phyloP scores from a whole-genome alignment of 2,888 invertebrate species.

The Lacanobia oleracea region DNA sequence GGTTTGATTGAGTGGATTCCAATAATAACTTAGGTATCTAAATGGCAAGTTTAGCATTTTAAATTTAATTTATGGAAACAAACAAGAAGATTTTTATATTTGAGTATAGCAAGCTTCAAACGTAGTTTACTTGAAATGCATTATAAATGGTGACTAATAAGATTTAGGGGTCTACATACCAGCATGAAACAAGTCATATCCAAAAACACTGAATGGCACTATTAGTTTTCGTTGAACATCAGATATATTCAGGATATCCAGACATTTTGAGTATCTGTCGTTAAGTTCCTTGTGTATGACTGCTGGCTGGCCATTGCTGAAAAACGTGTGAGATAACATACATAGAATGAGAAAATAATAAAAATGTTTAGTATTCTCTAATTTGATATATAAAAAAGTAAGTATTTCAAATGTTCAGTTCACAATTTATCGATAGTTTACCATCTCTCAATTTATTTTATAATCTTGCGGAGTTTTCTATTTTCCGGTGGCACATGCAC shows the following conservation, averaged over 20 bases:
- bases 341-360: not conserved
- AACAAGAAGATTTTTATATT: not conserved
- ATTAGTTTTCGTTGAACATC: slow-evolving; percentile 87
- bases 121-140: not conserved
- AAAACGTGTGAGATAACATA: slow-evolving; percentile 55
- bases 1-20: not conserved
- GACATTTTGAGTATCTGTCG: slow-evolving; percentile 89
- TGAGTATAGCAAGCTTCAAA: not conserved
- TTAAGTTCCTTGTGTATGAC: slow-evolving; percentile 87
- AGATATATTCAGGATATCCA: slow-evolving; percentile 91
- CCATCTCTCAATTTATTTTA: no score
- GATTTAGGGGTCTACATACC: slow-evolving; percentile 83
- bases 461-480: no score
- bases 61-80: not conserved
- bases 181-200: slow-evolving; percentile 93
- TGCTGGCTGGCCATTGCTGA: slow-evolving; percentile 91
- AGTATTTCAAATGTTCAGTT: no score
- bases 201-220: slow-evolving; percentile 93
- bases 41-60: not conserved
- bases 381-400: no score
- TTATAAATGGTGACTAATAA: not conserved
- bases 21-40: not conserved
- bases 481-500: not conserved
- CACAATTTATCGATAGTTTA: no score
- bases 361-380: no score